These are phyloP conservation scores for Triplophysa rosa DNA, from an alignment of 2,113 vertebrate species.

Conservation along the genomic window DNA sequence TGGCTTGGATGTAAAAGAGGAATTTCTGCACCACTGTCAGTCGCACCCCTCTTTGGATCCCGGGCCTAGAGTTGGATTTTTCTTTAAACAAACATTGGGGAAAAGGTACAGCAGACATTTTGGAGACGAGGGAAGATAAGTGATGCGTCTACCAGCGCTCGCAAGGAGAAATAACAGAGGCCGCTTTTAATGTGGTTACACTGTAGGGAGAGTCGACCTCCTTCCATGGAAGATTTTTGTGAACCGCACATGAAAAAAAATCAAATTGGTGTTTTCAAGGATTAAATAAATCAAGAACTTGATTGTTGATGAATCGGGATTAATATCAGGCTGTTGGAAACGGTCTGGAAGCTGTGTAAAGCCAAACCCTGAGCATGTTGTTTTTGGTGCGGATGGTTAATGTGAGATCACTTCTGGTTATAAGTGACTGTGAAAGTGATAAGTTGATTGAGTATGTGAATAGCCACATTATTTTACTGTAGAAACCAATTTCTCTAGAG, in stretches of 20 bases:
- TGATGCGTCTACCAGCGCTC: slow-evolving; percentile 78
- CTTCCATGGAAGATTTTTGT: slow-evolving; percentile 41
- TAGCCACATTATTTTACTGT: slow-evolving; percentile 1
- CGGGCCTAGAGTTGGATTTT: slow-evolving; percentile 59
- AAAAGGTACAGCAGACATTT: slow-evolving; percentile 71
- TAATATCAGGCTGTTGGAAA: slow-evolving; percentile 24
- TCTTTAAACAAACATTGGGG: slow-evolving; percentile 73
- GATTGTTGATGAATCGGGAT: slow-evolving; percentile 53
- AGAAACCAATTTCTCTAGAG: slow-evolving; percentile 21
- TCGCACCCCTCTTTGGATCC: slow-evolving; percentile 55
- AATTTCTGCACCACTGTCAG: slow-evolving; percentile 71
- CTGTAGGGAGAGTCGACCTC: slow-evolving; percentile 53
- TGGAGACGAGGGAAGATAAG: slow-evolving; percentile 73
- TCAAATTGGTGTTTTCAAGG: slow-evolving; percentile 38
- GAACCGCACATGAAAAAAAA: slow-evolving; percentile 45
- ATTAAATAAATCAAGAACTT: slow-evolving; percentile 44
- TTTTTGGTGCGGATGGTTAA: not conserved
- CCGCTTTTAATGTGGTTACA: slow-evolving; percentile 69
- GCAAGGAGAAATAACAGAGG: slow-evolving; percentile 70
- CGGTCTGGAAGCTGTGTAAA: not conserved
- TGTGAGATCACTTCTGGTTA: not conserved
- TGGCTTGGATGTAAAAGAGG: slow-evolving; percentile 77
- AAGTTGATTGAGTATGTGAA: slow-evolving; percentile 23
- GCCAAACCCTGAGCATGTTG: not conserved
- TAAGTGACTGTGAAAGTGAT: slow-evolving; percentile 9